phyloP scores from a whole-genome alignment of 2,113 vertebrate species.

The Dolichotis patagonum region DNA sequence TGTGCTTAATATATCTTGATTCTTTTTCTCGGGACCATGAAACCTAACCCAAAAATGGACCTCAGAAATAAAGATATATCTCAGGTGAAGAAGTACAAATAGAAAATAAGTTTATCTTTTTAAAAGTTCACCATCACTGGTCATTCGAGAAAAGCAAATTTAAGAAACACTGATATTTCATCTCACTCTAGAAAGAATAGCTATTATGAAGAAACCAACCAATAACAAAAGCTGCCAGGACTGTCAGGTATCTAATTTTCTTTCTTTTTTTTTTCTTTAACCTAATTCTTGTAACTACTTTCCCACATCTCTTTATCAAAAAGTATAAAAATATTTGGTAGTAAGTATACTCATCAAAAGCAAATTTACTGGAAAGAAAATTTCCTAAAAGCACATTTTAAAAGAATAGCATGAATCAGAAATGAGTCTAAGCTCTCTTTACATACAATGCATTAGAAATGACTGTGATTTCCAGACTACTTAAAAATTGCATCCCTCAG shows the following conservation, averaged over 20 bases:
- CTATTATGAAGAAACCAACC: not conserved
- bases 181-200: not conserved
- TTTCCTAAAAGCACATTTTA: not conserved
- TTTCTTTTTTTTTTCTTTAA: not conserved
- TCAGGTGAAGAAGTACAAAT: not conserved
- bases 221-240: not conserved
- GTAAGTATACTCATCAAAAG: not conserved
- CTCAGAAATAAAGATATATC: not conserved
- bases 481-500: not conserved
- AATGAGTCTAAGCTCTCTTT: not conserved
- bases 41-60: not conserved
- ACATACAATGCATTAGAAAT: not conserved
- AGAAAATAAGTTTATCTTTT: not conserved
- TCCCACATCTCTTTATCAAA: not conserved
- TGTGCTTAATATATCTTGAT: not conserved
- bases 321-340: not conserved
- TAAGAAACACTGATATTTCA: not conserved
- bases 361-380: not conserved
- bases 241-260: not conserved
- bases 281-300: not conserved
- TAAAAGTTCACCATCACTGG: not conserved
- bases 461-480: not conserved
- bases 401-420: not conserved
- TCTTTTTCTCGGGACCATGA: not conserved
- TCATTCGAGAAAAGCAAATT: not conserved